A percentile compares a stretch with the other conserved stretches of the same genome.
These are phyloP conservation scores for Chloebia gouldiae DNA, from an alignment of 2,113 vertebrate genomes.

Conservation along the genomic window DNA sequence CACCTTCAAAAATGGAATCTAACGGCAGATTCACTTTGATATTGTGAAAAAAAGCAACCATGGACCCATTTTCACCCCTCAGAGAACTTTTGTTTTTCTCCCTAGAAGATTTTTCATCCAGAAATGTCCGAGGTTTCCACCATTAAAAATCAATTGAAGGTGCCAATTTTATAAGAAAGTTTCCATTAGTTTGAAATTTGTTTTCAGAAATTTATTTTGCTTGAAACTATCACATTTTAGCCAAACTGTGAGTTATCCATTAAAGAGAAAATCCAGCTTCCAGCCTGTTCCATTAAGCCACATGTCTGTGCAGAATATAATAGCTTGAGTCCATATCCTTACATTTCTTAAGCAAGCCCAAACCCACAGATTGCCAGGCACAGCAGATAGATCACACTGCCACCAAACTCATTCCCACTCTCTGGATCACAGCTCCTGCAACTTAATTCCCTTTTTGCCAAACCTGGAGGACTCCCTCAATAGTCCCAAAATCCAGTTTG, in stretches of 20 bases:
- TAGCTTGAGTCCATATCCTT: not conserved
- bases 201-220: not conserved
- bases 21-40: not conserved
- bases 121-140: not conserved
- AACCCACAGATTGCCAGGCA: not conserved
- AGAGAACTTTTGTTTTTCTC: not conserved
- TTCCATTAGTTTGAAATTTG: not conserved
- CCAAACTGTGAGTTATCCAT: not conserved
- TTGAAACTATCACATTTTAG: not conserved
- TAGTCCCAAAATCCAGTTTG: not conserved
- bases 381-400: not conserved
- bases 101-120: not conserved
- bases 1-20: not conserved
- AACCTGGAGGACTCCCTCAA: not conserved
- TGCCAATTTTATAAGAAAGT: not conserved
- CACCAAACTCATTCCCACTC: not conserved
- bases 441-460: not conserved
- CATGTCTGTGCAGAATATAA: not conserved
- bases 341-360: not conserved
- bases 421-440: not conserved
- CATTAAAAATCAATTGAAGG: not conserved
- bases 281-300: not conserved
- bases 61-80: not conserved
- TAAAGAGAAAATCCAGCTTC: not conserved
- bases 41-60: accelerated